Conservation (phyloP, 2,888 invertebrate genomes). For the Ctena decussata region DNA sequence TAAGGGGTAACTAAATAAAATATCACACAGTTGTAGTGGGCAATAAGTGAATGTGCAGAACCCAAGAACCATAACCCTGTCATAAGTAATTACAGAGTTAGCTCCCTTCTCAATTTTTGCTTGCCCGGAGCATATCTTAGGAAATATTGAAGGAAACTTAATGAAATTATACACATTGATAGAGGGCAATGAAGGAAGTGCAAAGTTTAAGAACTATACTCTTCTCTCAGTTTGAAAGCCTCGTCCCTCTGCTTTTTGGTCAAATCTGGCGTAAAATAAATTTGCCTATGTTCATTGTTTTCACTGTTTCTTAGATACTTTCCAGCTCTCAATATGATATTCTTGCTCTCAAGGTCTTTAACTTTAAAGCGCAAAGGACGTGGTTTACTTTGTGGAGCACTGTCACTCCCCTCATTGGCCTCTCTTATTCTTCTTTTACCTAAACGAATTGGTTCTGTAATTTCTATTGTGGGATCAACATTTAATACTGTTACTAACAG, state of each 20-base stretch:
- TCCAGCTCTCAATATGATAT: background rate
- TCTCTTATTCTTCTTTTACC: background rate
- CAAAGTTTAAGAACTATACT: too few species aligned
- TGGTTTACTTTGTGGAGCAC: background rate
- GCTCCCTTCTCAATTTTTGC: too few species aligned
- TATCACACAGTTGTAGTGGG: too few species aligned
- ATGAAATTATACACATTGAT: too few species aligned
- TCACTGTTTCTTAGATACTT: background rate
- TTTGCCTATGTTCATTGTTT: background rate
- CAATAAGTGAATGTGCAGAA: too few species aligned
- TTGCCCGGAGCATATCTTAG: too few species aligned
- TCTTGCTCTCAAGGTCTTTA: background rate
- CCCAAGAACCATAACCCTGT: too few species aligned
- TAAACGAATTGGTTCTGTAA: background rate
- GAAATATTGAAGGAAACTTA: too few species aligned
- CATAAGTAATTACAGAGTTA: too few species aligned
- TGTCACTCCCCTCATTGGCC: too few species aligned
- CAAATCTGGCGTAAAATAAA: background rate
- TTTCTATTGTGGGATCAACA: background rate
- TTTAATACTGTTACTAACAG: background rate
- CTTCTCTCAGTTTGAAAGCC: background rate
- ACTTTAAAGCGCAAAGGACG: background rate
- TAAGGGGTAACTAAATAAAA: too few species aligned
- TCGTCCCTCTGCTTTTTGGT: background rate
- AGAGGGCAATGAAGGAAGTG: too few species aligned